These are phyloP conservation scores for Nymphalis io DNA, from an alignment of 1,140 invertebrate genomes.

Conservation along the genomic window DNA sequence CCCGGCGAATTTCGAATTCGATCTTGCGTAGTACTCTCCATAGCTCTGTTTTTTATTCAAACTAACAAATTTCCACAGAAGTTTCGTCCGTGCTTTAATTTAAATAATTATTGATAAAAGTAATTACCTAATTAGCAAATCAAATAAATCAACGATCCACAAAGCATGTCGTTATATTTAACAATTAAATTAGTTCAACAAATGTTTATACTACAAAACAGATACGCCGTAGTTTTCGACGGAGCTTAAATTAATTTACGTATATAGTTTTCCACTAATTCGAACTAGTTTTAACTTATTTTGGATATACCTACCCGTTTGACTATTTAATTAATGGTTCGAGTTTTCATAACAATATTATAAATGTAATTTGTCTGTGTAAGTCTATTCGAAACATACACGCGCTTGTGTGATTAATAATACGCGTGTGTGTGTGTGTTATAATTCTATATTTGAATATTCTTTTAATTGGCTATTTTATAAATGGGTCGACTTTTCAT, in stretches of 20 bases:
- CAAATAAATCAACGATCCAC: neutral
- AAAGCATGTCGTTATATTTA: neutral
- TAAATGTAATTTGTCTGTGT: neutral
- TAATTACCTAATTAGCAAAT: neutral
- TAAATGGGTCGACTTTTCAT: too few species aligned
- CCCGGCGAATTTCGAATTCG: too few species aligned
- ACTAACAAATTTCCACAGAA: too few species aligned
- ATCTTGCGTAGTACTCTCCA: too few species aligned
- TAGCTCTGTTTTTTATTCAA: too few species aligned
- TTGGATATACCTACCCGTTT: neutral
- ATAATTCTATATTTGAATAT: too few species aligned
- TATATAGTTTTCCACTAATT: conserved; percentile 16
- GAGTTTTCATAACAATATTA: neutral
- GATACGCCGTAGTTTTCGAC: neutral
- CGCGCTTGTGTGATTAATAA: too few species aligned
- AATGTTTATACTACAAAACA: conserved; percentile 13
- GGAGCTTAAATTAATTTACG: conserved; percentile 16
- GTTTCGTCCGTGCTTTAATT: neutral
- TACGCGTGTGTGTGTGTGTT: too few species aligned
- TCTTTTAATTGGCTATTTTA: too few species aligned
- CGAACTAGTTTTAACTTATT: conserved; percentile 1
- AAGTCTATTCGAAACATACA: too few species aligned
- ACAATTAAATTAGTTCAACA: neutral
- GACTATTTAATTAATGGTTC: neutral
- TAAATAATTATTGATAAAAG: neutral